Conservation (phyloP, 2,113 vertebrate species). For the Vombatus ursinus region DNA sequence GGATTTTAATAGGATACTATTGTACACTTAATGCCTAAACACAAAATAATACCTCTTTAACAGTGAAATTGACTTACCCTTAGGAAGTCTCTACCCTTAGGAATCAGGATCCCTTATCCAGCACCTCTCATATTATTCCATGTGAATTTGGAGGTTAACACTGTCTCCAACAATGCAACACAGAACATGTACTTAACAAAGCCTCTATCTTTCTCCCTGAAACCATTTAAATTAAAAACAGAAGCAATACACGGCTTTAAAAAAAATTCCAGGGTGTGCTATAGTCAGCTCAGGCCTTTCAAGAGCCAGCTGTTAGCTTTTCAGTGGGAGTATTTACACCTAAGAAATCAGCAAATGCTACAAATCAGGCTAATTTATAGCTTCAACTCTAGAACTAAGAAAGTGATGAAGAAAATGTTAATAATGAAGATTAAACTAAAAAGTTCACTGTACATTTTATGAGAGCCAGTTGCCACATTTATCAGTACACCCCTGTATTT, state of each 20-base stretch:
- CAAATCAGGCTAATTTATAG: background rate
- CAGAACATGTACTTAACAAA: background rate
- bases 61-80: background rate
- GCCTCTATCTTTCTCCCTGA: background rate
- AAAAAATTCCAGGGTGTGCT: background rate
- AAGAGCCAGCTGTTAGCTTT: background rate
- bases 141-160: background rate
- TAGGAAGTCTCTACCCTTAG: background rate
- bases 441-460: background rate
- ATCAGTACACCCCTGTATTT: background rate
- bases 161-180: background rate
- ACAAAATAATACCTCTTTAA: constrained; percentile 31
- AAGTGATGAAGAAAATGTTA: background rate
- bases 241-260: background rate
- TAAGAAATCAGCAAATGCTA: background rate
- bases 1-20: background rate
- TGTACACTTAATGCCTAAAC: background rate
- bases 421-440: background rate
- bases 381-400: background rate
- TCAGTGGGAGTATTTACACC: background rate
- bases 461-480: background rate
- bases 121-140: background rate
- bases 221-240: background rate
- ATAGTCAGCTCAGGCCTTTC: background rate
- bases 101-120: background rate